Evolutionary conservation across 1,140 invertebrate genomes (phyloP), one percentile per base, ranked within the genome.

Genomic region (Agrilus planipennis): DNA sequence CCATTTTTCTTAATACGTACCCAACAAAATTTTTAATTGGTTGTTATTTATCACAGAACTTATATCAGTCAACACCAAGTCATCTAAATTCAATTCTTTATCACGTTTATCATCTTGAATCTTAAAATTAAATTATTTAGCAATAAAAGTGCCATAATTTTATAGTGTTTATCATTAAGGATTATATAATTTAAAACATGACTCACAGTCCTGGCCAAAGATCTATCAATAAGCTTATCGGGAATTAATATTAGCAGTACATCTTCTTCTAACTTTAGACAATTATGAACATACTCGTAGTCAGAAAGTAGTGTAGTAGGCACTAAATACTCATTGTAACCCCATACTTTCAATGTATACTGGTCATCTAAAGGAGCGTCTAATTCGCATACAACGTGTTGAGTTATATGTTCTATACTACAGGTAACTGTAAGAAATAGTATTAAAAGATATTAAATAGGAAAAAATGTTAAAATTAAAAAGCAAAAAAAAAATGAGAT

Each of bases 251-350:
- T 81, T 42, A 97, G 68, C 39, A 78, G 69, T 1, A 96, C 84
- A 67, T 95, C 90, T 59, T 83, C 77, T 61, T 95, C 91, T 52
- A 93, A 64, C 60, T 95, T 92, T 27, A 95, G 82, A 64, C 91
- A 95, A 49, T 88, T 79, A 57, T 93, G 87, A 41, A 94, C 81
- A 64, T 93, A 94, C 58, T 91, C 87, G 65, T 93, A 91, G 58
- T 93, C 85, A 34, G 78, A 81, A 16, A 96, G 69, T 42, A 60
- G 59, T 38, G 75, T 76, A 21, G 67, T 76, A 23, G 68, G 71
- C 34, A 73, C 75, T 29, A 91, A 64, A 64, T 88, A 91, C 62
- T 92, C 88, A 39, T 80, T 77, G 28, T 79, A 68, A 12, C 84
- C 84, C 71, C 77, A 79, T 36, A 91, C 84, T 75, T 88, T 70